These are phyloP conservation scores for Phaethornis superciliosus DNA, from an alignment of 2,113 vertebrate species.

Conservation along the genomic window DNA sequence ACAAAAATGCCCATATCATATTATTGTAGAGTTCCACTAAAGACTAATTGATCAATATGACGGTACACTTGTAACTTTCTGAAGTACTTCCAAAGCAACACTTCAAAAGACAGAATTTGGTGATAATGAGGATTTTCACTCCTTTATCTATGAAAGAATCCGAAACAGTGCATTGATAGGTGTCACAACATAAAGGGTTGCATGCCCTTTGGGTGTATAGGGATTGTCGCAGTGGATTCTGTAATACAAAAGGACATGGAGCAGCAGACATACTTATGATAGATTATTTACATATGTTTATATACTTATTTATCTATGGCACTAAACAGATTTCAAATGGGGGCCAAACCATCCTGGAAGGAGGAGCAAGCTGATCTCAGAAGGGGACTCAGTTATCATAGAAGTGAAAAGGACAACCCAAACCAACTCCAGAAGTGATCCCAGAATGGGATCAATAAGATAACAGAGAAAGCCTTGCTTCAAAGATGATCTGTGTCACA, in stretches of 20 bases:
- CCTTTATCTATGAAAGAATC: not conserved
- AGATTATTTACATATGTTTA: not conserved
- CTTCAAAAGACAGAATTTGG: not conserved
- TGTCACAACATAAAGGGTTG: not conserved
- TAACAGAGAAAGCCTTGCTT: not conserved
- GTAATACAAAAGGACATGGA: not conserved
- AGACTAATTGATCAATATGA: not conserved
- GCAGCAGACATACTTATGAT: not conserved
- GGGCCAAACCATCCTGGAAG: not conserved
- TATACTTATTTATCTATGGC: too few species aligned
- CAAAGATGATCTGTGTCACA: not conserved
- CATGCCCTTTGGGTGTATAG: accelerated
- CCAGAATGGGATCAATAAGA: not conserved
- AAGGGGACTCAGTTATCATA: not conserved
- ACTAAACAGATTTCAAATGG: not conserved
- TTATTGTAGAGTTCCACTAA: not conserved
- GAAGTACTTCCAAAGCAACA: not conserved
- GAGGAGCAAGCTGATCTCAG: not conserved
- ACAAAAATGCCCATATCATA: not conserved
- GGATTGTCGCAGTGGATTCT: accelerated
- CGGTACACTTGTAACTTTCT: not conserved
- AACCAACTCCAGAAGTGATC: not conserved
- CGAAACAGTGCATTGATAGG: not conserved
- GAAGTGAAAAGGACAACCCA: not conserved
- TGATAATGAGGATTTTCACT: not conserved